Evolutionary conservation across 2,797 vertebrate genomes (phyloP), one percentile per base, ranked within the genome.

Genomic region (Clarias pachynema): DNA sequence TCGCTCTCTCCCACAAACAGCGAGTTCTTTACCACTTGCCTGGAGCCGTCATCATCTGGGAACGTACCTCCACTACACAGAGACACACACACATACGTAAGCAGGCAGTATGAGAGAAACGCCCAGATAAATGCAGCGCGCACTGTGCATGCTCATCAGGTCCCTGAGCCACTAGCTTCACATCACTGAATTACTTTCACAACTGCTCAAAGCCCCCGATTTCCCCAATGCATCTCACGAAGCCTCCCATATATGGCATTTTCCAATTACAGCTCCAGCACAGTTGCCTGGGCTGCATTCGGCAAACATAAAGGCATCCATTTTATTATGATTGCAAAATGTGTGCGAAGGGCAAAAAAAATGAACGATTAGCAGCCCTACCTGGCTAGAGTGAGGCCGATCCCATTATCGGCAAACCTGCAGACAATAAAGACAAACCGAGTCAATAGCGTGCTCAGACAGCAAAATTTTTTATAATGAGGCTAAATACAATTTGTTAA

Each of bases 371-470:
- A 86, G 83, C 34, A 20, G 37, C 0, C 93, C 93, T 92, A 99
- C 98, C 98, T 99, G 0, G 98, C 98, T 83, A 99, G 92, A 29
- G 98, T 99, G 85, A 99, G 95, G 56, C 98, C 97, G 16, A 99
- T 97, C 82, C 97, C 98, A 0, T 99, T 99, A 94, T 99, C 98
- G 86, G 98, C 97, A 93, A 99, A 99, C 92, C 98, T 99, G 91
- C 66, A 82, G 85, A 57, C 37, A 90, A 88, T 86, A 74, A 53
- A 89, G 83, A 86, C 63, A 72, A 63, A 81, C 59, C 85, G 83
- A 84, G 92, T 93, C 89, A 93, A 90, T 53, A 56, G 7, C 44
- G 65, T 53, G 49, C 83, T 16, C 72, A 49, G 77, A 70, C 40
- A 72, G 56, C 81, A 74, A 63, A 62, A 29, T 14, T 26, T 6